Evolutionary conservation across 2,888 invertebrate species (phyloP), one percentile per base, ranked within the genome.

Genomic region (Helicoverpa assulta): DNA sequence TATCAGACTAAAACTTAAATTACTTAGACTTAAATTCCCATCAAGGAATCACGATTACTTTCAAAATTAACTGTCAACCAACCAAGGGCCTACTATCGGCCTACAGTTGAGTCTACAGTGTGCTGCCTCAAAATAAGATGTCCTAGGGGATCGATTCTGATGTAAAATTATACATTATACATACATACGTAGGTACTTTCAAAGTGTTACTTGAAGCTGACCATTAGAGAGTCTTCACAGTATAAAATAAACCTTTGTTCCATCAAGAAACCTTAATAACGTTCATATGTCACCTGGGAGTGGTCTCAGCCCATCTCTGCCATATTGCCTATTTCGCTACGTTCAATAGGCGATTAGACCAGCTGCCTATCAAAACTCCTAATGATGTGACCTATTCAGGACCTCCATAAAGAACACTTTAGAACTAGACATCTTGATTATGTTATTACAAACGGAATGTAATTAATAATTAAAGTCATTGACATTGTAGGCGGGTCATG

Each of bases 291-390:
- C 54, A 26, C 71, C 4, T 33, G 33, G 78, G 78, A 51, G 50
- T 60, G 78, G 72, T 50, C 14, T 19, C 21, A 21, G 72, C 54
- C 50, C 72, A 33, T 53, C 10, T 12, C 14, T 5, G 47, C 16
- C n/a, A n/a, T 47, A 47, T 6, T 33, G 18, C 18, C 16, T 19
- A 21, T 58, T 54, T 72, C 78, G 61, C 33, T 19, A 54, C 54
- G 33, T 60, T 59, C 40, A 79, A 74, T 79, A 79, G 37, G 16
- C 56, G 73, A 73, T 78, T 79, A 74, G 56, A 29, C 58, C 29
- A 43, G 18, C 6, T 55, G 29, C 63, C 55, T 56, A 63, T 63
- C 47, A 47, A 56, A 47, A 10, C 40, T 26, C 12, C 33, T 68
- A 69, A 76, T 43, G 53, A 76, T 59, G 21, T 68, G 58, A 68